phyloP scores from a whole-genome alignment of 2,888 invertebrate species.

The Tyria jacobaeae region DNA sequence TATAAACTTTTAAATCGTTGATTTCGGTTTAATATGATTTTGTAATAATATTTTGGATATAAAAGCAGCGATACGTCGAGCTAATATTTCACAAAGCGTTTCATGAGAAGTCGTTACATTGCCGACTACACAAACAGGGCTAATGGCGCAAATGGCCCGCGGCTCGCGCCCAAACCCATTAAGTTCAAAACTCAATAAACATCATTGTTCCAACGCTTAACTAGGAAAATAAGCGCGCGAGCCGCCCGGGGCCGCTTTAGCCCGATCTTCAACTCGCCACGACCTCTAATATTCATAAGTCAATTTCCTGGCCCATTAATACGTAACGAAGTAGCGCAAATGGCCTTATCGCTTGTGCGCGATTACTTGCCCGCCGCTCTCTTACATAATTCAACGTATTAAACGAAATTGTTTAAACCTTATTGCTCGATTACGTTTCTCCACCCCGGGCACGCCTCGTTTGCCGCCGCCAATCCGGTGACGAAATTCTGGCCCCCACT shows the following conservation, averaged over 20 bases:
- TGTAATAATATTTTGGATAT: constrained; percentile 34
- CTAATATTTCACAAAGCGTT: constrained; percentile 35
- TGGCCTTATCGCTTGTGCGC: constrained; percentile 87
- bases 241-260: constrained; percentile 81
- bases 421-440: constrained; percentile 87
- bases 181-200: constrained; percentile 83
- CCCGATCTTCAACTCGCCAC: constrained; percentile 77
- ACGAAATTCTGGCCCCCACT: constrained; percentile 58
- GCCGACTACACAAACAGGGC: constrained; percentile 67
- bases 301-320: constrained; percentile 87
- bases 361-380: constrained; percentile 86
- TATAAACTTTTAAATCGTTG: background rate
- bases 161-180: constrained; percentile 77
- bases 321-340: constrained; percentile 87
- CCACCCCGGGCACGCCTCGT: constrained; percentile 83
- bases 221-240: constrained; percentile 78
- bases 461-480: constrained; percentile 75
- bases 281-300: constrained; percentile 87
- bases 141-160: constrained; percentile 77
- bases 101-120: constrained; percentile 45
- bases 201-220: constrained; percentile 83
- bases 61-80: constrained; percentile 32
- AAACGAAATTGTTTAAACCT: constrained; percentile 88
- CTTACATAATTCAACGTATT: constrained; percentile 88
- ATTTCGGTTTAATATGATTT: constrained; percentile 17